Base-by-base conservation (phyloP, 2,888 invertebrate species). In the Drosophila infuscata region DNA sequence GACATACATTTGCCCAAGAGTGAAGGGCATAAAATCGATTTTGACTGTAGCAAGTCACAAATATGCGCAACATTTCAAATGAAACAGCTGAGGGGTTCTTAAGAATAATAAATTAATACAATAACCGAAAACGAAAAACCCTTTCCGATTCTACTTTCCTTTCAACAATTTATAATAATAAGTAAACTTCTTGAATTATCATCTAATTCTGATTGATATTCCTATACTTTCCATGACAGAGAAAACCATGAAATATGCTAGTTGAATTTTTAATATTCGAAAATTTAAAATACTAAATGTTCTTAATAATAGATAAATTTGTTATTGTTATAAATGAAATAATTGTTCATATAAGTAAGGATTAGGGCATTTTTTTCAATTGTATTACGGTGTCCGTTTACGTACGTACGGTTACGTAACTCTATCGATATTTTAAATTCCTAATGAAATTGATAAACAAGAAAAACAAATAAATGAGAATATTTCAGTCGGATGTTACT, bases 1-100 rank as follows among this genome's bases (percentile, higher is more conserved):
- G 59, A 49, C 38, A 58, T 38, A 46, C 46, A 46, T 46, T 25
- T 25, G 46, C 8, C 17, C 8, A 38, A 17, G 38, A 38, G 38
- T 4, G 46, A 46, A 25, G 46, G 15, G 46, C 25, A 25, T 25
- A 46, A 46, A 46, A 46, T 25, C 25, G 46, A 46, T 46, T 46
- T 46, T 25, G 15, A 2, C 2, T 46, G 8, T 25, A 4, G 15
- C 46, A 25, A 7, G 7, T 20, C 46, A 46, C 20, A 25, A 46
- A 25, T 46, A 46, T 46, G 46, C 15, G 20, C 7, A 20, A 46
- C 1, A 20, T 20, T 43, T 12, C 20, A 8, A 38, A 3, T 38
- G 17, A 38, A 17, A 17, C n/a, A 41, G 8, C 38, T n/a, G 36
- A 9, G n/a, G n/a, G 8, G 38, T 38, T 38, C 17, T 38, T 0